Percentiles rank a stretch among this genome's conserved stretches.
These are phyloP conservation scores for Gallinago undulata DNA, from an alignment of 2,113 vertebrate species.

Conservation along the genomic window DNA sequence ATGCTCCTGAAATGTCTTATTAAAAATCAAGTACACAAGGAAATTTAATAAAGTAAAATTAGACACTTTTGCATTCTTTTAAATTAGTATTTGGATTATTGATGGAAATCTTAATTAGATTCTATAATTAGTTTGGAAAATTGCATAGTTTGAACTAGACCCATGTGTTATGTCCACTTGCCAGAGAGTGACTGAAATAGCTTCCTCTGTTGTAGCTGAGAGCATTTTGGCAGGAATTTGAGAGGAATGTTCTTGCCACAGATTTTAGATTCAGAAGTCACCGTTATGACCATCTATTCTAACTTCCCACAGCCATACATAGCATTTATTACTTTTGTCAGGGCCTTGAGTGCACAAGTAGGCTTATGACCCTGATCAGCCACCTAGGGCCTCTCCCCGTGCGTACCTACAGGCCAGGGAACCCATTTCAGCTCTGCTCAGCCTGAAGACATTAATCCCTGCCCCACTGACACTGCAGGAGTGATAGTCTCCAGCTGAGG, in stretches of 20 bases:
- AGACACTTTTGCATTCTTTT: background rate
- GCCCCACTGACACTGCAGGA: background rate
- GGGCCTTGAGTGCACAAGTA: background rate
- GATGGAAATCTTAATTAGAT: background rate
- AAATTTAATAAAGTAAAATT: background rate
- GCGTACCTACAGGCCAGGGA: background rate
- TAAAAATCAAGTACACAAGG: background rate
- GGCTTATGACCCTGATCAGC: background rate
- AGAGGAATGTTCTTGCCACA: background rate
- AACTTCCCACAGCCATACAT: background rate
- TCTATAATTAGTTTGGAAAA: background rate
- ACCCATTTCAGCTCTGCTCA: background rate
- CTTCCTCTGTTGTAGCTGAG: background rate
- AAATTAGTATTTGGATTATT: background rate
- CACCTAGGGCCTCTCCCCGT: background rate
- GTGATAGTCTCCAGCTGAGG: background rate
- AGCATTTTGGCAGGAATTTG: background rate
- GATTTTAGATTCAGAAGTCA: background rate
- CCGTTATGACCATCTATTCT: background rate
- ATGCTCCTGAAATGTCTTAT: background rate
- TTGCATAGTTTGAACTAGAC: background rate
- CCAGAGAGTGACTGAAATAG: background rate
- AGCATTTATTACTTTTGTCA: background rate
- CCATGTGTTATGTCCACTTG: background rate
- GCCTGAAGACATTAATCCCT: background rate